These are phyloP conservation scores for Brachionus plicatilis DNA, from an alignment of 1,140 invertebrate species.

Conservation along the genomic window DNA sequence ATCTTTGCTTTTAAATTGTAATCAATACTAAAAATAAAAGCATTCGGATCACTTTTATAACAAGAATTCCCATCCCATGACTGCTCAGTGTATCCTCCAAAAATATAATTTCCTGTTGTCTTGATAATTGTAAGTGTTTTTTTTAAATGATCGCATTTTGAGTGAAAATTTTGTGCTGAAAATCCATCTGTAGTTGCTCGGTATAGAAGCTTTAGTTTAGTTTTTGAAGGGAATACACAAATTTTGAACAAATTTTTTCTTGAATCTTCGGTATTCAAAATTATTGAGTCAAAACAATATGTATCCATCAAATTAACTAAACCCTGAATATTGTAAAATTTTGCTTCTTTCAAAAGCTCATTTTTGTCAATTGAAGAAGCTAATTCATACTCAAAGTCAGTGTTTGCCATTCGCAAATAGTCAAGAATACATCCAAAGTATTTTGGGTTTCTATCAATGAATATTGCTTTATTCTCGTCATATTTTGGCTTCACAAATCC, in stretches of 20 bases:
- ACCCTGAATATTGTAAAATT: conserved; percentile 22
- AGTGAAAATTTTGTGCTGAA: background rate
- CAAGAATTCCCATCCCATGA: background rate
- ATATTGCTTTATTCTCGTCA: background rate
- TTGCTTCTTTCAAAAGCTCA: background rate
- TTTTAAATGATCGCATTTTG: background rate
- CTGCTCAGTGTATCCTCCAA: background rate
- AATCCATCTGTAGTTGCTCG: background rate
- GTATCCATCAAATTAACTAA: too few species aligned
- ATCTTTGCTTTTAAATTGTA: background rate
- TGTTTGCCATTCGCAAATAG: conserved; percentile 1
- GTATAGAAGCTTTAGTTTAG: background rate
- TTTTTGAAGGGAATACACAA: background rate
- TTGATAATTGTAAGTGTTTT: background rate
- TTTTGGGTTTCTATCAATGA: conserved; percentile 2
- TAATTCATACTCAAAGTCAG: background rate
- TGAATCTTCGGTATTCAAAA: background rate
- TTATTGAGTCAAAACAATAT: too few species aligned
- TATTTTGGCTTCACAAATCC: background rate
- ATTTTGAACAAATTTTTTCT: background rate
- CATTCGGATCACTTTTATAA: background rate
- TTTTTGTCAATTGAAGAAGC: background rate
- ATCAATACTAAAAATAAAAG: background rate
- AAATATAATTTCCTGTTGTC: background rate
- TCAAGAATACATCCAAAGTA: conserved; percentile 2